Evolutionary conservation across 2,113 vertebrate species (phyloP), one percentile per base, ranked within the genome.

Genomic region (Rhinichthys klamathensis): DNA sequence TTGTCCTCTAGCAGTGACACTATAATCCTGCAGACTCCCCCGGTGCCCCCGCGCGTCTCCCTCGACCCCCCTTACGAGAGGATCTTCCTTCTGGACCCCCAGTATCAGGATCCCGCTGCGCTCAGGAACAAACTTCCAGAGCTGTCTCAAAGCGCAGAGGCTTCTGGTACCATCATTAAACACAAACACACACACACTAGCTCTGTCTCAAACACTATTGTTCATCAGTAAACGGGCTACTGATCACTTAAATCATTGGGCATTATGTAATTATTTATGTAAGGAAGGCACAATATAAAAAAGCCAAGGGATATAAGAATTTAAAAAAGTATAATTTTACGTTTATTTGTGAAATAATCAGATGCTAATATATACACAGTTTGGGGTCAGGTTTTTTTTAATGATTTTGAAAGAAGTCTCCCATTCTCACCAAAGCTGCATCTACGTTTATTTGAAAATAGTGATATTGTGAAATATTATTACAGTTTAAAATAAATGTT

Each of bases 1-100:
- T 94, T 97, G 46, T 97, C 97, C 2, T 97, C 96, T 90, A 96
- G 95, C 92, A 96, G 96, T 83, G 96, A 97, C 90, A 96, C 96
- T 75, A 96, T 97, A 61, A 93, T 96, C 90, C 94, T 95, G 70
- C 95, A 95, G 91, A 95, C 94, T 3, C 96, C 94, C 7, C 93
- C 94, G 58, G 94, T 95, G 87, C 94, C 96, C 88, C 93, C 95
- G 0, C 91, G 92, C 11, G 76, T 90, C 15, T 75, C 90, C 35
- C 93, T 94, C 0, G 97, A 97, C 79, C 95, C 96, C 60, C 96
- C 96, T 67, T 98, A 98, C 4, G 97, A 98, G 90, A 93, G 96
- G 32, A 95, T 97, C 18, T 98, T 97, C 89, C 95, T 97, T 15
- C 89, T 98, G 90, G 96, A 98, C 89, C 88, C 97, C 1, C 95